Evolutionary conservation across 1,140 invertebrate species (phyloP), one percentile per base, ranked within the genome.

Genomic region (Drosophila erecta): DNA sequence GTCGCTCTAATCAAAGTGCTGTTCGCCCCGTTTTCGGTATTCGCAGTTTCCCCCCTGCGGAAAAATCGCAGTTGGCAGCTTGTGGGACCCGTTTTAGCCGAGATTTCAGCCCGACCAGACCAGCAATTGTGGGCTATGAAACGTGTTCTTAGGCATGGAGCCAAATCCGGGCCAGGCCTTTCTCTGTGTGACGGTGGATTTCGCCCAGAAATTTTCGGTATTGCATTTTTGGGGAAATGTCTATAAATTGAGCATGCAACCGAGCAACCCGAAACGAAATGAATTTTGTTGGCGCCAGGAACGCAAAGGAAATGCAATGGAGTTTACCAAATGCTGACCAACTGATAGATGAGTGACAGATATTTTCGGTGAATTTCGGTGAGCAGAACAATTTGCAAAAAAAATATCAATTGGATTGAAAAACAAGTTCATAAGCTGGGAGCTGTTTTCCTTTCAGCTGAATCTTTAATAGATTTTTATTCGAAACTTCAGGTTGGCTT

Each of bases 311-410:
- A 64, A 61, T 61, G 30, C 61, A 64, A 43, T 64, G 60, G 27
- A 64, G 40, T 60, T 62, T 59, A 51, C 49, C 49, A 51, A 51
- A 53, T 41, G 43, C 43, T 49, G 62, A 46, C 59, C 41, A 62
- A 41, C 64, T 57, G 64, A 70, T 70, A 70, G 67, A 70, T 70
- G 55, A 70, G 65, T 70, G 67, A 70, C 64, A 70, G 67, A 70
- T 49, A 70, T 57, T 70, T 55, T 47, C 37, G 57, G 51, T 70
- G 67, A 56, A 67, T 65, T 67, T 53, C 49, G 22, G 64, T 24
- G 4, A 22, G 37, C 20, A 27, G 47, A 57, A 33, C 51, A 70
- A 70, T 57, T 70, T 49, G 35, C 30, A 35, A 22, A 30, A 69
- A 65, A 57, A 46, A 46, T 35, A 20, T 46, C 47, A 50, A 50